Conservation (phyloP, 2,888 invertebrate genomes). For the Drosophila mettleri region DNA sequence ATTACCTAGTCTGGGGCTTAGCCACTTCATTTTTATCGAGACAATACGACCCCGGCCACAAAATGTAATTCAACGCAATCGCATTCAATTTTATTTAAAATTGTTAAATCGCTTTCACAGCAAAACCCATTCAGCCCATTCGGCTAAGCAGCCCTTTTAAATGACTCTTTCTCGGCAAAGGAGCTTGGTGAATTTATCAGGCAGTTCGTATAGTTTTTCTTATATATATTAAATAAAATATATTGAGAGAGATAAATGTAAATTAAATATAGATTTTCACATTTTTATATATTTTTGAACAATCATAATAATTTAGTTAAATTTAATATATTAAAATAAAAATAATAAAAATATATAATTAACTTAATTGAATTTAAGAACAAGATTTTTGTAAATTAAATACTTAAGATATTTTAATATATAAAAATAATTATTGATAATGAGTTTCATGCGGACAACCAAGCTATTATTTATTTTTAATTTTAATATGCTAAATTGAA, state of each 20-base stretch:
- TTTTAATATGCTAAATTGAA: no score
- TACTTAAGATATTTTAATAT: no score
- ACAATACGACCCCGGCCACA: slow-evolving; percentile 59
- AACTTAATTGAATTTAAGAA: no score
- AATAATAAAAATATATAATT: no score
- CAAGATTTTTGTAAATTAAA: no score
- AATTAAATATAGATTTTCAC: no score
- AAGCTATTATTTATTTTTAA: no score
- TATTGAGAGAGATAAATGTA: background rate
- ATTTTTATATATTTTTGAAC: no score
- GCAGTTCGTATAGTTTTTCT: background rate
- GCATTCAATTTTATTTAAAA: slow-evolving; percentile 80
- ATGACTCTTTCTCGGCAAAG: background rate
- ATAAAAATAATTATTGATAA: no score
- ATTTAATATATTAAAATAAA: background rate
- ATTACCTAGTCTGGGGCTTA: slow-evolving; percentile 41
- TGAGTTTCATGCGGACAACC: no score
- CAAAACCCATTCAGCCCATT: slow-evolving; percentile 42
- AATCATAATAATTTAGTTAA: background rate
- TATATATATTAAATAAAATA: no score
- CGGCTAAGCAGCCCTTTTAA: slow-evolving; percentile 34
- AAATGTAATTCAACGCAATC: slow-evolving; percentile 75
- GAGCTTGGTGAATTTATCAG: background rate
- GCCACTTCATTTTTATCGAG: slow-evolving; percentile 62
- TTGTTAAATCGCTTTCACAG: slow-evolving; percentile 65